These are phyloP conservation scores for Spodoptera littoralis DNA, from an alignment of 2,888 invertebrate genomes.

Conservation along the genomic window DNA sequence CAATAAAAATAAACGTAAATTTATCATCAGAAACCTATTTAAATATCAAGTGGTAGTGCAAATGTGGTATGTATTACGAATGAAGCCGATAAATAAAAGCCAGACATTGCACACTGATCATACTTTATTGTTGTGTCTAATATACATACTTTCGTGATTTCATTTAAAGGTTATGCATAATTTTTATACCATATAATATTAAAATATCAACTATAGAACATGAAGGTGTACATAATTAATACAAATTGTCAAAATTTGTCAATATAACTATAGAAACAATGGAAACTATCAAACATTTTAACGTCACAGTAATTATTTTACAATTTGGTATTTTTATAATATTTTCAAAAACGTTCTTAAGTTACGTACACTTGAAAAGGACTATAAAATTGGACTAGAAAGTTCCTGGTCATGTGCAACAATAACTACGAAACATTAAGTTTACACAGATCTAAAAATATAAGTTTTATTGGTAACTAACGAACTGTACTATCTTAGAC, in stretches of 20 bases:
- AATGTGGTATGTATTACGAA: too few relatives aligned
- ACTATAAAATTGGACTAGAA: constrained; percentile 59
- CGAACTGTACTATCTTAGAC: constrained; percentile 2
- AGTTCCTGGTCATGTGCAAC: constrained; percentile 48
- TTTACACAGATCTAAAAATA: constrained; percentile 40
- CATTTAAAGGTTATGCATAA: constrained; percentile 30
- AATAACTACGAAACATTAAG: constrained; percentile 32
- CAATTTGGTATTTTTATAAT: constrained; percentile 16
- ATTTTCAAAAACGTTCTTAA: constrained; percentile 31
- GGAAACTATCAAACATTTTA: constrained; percentile 10
- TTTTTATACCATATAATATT: constrained; percentile 17
- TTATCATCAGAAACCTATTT: too few relatives aligned
- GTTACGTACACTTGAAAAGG: constrained; percentile 49
- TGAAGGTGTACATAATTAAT: constrained; percentile 14
- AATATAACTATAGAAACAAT: constrained; percentile 7
- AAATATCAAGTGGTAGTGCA: too few relatives aligned
- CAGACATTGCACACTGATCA: constrained; percentile 55
- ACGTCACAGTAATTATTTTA: constrained; percentile 26
- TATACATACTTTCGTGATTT: constrained; percentile 29
- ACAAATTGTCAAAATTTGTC: constrained; percentile 8
- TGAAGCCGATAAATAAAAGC: background rate
- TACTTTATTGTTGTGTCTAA: constrained; percentile 53
- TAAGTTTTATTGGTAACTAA: constrained; percentile 20
- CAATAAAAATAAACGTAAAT: too few relatives aligned
- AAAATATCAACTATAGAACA: constrained; percentile 29